phyloP scores from a whole-genome alignment of 2,797 vertebrate genomes.

The Myoxocephalus aenaeus region DNA sequence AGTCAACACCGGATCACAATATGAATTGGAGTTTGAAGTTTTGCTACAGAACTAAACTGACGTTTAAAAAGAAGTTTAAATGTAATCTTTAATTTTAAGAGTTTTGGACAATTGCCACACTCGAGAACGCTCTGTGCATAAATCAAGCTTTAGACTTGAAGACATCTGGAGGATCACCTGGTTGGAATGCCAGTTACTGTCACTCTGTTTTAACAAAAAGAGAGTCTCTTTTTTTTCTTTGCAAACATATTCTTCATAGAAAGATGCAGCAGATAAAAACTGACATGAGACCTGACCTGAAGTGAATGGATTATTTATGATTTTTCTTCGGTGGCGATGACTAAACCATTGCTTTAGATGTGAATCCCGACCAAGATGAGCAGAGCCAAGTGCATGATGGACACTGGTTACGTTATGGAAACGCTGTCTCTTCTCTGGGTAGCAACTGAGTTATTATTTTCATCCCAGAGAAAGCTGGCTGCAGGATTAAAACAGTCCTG shows the following conservation, averaged over 20 bases:
- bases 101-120: no score
- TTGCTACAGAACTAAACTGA: no score
- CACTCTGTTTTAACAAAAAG: neutral
- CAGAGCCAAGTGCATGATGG: neutral
- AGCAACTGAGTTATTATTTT: conserved; percentile 5
- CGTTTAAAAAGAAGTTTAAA: no score
- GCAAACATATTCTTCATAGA: neutral
- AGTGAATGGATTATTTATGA: neutral
- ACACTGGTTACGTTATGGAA: neutral
- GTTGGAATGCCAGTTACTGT: neutral
- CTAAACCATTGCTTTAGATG: neutral
- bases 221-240: neutral
- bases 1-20: no score
- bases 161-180: neutral
- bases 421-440: neutral
- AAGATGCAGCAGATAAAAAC: neutral
- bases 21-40: no score
- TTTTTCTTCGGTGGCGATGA: no score
- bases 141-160: neutral
- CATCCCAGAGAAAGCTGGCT: neutral
- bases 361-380: neutral
- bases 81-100: no score
- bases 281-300: neutral
- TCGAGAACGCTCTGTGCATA: no score
- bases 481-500: neutral